phyloP scores from a whole-genome alignment of 2,113 vertebrate genomes.

The Gymnogyps californianus region DNA sequence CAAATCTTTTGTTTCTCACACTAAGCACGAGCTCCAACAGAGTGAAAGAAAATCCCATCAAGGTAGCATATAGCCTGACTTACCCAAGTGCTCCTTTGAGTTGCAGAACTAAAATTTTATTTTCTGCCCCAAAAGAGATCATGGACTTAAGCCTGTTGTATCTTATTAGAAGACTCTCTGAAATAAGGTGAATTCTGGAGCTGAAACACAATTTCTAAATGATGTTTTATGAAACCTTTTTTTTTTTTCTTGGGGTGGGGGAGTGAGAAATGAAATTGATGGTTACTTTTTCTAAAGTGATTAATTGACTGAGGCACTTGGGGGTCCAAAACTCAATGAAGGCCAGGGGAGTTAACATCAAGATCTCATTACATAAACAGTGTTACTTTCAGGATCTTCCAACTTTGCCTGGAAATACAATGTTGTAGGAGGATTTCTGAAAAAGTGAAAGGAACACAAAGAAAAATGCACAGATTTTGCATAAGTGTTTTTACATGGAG shows the following conservation, averaged over 20 bases:
- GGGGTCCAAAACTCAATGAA: not conserved
- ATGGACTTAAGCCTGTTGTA: not conserved
- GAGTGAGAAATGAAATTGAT: not conserved
- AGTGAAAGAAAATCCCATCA: not conserved
- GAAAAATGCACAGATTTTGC: not conserved
- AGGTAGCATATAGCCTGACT: not conserved
- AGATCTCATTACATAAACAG: not conserved
- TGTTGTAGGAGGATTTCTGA: not conserved
- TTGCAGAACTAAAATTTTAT: not conserved
- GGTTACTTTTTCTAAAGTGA: not conserved
- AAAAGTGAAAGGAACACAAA: not conserved
- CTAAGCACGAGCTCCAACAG: not conserved
- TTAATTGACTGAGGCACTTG: not conserved
- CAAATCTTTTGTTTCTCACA: not conserved
- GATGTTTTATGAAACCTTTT: not conserved
- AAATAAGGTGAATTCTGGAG: not conserved
- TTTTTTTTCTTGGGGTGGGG: too few species aligned
- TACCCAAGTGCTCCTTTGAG: not conserved
- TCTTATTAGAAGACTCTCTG: not conserved
- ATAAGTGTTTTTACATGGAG: not conserved
- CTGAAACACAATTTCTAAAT: not conserved
- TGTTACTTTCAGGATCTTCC: not conserved
- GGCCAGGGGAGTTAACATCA: not conserved
- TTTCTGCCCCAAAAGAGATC: not conserved
- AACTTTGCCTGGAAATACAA: not conserved